Evolutionary conservation across 2,888 invertebrate genomes (phyloP), one percentile per base, ranked within the genome.

Genomic region (Hydroisotoma schaefferi): DNA sequence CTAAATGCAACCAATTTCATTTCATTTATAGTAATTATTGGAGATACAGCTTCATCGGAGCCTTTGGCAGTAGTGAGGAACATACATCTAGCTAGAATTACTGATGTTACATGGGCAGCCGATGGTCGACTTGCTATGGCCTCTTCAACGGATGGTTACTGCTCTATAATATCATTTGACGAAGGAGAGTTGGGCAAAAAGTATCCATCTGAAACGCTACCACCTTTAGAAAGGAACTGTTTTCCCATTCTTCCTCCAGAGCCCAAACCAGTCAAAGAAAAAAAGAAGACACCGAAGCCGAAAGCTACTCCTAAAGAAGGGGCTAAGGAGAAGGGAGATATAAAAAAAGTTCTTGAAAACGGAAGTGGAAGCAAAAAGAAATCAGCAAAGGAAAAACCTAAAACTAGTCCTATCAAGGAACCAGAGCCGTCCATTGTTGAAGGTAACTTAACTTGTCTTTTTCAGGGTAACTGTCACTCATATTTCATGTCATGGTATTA

Each of bases 111-210:
- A 0, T 94, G 94, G 93, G 90, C 92, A 0, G 78, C 80, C 12
- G 88, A 94, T 79, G 93, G 92, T 1, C 78, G 80, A 60, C 77
- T 87, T 55, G 77, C 94, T 59, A 81, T 88, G 5, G 85, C 87
- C 0, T 88, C 91, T 2, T 93, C 93, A 15, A 88, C 90, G 0
- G 94, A 94, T 79, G 94, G 94, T 1, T 94, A 88, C 76, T 91
- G 91, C 76, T 88, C 92, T 0, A 79, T 93, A 54, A 81, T 92
- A 23, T 84, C 85, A n/a, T 91, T 94, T 77, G 81, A 82, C 29
- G 78, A 82, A 6, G 82, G 81, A 15, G 91, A 92, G 79, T 76
- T 92, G 15, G 92, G 92, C 23, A 25, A 46, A 12, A 15, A 28
- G 3, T 59, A 74, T 77, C 26, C 48, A 55, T 20, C 20, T 57